Conservation (phyloP, 1,140 invertebrate genomes). For the Steinernema khuongi region DNA sequence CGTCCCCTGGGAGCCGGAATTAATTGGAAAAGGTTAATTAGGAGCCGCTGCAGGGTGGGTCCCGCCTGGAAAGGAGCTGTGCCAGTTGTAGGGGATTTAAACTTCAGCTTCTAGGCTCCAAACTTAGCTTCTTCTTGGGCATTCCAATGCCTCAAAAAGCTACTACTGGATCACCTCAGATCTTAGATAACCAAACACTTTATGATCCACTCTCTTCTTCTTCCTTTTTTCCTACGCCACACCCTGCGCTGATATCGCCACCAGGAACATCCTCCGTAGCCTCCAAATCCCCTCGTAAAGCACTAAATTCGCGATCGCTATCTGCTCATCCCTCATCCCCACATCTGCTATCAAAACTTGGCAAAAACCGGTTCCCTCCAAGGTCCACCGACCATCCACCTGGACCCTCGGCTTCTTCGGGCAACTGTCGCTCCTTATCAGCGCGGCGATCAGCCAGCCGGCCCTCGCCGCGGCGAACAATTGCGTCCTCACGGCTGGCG, state of each 20-base stretch:
- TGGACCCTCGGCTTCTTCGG: neutral
- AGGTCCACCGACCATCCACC: neutral
- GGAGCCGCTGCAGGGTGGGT: neutral
- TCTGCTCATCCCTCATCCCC: neutral
- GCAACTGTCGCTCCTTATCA: constrained; percentile 4
- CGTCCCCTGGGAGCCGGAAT: neutral
- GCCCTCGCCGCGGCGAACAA: neutral
- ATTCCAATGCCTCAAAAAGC: too few relatives aligned
- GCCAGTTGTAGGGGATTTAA: too few relatives aligned
- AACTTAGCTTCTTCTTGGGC: too few relatives aligned
- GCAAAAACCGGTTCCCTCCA: constrained; percentile 13
- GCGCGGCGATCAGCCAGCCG: neutral
- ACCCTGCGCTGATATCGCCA: too few relatives aligned
- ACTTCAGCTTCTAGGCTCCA: too few relatives aligned
- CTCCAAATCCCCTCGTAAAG: neutral
- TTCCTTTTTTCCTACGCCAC: too few relatives aligned
- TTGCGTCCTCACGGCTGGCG: constrained; percentile 4
- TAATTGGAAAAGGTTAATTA: constrained; percentile 3
- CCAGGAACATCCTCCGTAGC: too few relatives aligned
- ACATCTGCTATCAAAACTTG: constrained; percentile 15
- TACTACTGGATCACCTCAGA: too few relatives aligned
- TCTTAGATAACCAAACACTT: too few relatives aligned
- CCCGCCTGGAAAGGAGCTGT: neutral
- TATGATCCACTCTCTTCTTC: too few relatives aligned
- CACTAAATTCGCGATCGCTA: neutral